Evolutionary conservation across 2,113 vertebrate species (phyloP).

Genomic region (Merops nubicus): DNA sequence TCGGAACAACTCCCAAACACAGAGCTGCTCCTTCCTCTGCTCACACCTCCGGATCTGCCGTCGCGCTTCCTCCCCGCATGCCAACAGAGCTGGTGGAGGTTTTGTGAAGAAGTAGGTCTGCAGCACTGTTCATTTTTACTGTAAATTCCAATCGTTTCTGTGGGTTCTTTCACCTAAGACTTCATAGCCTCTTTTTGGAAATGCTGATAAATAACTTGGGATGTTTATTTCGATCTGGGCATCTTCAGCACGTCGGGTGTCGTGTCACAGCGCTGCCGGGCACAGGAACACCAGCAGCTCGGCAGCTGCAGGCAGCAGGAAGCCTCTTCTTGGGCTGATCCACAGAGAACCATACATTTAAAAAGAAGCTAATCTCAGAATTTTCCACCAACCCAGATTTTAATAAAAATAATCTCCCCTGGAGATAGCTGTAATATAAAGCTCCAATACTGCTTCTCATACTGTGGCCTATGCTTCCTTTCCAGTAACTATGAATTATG

Average conservation of each 20-base stretch:
- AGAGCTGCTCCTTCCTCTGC: neutral
- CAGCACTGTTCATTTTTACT: neutral
- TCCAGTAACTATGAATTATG: slow-evolving; percentile 35
- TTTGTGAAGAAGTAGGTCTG: neutral
- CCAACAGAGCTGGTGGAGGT: neutral
- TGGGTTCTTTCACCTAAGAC: neutral
- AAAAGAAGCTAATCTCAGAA: slow-evolving; percentile 18
- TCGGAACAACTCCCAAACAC: accelerated
- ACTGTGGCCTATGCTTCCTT: neutral
- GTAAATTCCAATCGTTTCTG: neutral
- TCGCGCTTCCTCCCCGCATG: accelerated
- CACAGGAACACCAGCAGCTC: neutral
- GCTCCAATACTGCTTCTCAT: neutral
- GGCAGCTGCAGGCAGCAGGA: neutral
- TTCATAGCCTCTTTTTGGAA: neutral
- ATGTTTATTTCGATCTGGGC: neutral
- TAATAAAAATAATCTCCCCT: slow-evolving; percentile 48
- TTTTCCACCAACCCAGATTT: slow-evolving; percentile 39
- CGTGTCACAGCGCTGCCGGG: neutral
- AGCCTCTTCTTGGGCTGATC: neutral
- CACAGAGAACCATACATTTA: slow-evolving; percentile 2
- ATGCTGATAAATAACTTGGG: neutral
- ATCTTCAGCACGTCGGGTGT: neutral
- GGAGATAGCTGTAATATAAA: slow-evolving; percentile 8
- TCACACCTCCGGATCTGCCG: neutral